Base-by-base conservation (phyloP, 2,113 vertebrate species). In the Ammodytes marinus region DNA sequence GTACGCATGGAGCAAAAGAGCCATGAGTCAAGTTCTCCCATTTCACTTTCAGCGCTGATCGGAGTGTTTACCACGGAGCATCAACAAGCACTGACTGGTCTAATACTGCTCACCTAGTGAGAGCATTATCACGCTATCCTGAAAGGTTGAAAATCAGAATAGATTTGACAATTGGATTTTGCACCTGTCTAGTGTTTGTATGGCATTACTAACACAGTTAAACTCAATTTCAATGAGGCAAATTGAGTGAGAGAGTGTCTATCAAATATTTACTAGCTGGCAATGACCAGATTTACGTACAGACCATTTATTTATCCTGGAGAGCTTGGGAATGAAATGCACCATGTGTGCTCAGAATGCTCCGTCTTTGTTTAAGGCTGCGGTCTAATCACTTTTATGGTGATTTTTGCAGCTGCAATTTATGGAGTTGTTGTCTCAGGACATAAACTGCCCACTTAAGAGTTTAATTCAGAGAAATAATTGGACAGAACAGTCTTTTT, bases 11-110 rank as follows among this genome's bases (percentile, higher is more conserved):
- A 46, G 86, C 27, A 60, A 60, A 74, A 69, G 66, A 43, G 74
- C 39, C 45, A 42, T 68, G 57, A 82, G 84, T 60, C 64, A 82
- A 75, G 17, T 10, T 58, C 75, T 87, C 63, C 1, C 1, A 90
- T 87, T 86, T 79, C 79, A 69, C 82, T 83, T 84, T 74, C 57
- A 59, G 65, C 6, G 55, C 65, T 47, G 3, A 81, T 83, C 42
- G 50, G 70, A 63, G 55, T 74, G 10, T 45, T 72, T 10, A 57
- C 52, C 74, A 70, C 65, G 7, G 14, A 64, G 6, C 27, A 47
- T 8, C 6, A 3, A 83, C 84, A 89, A 66, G 89, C 49, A 83
- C 39, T 0, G 54, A 78, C 84, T 39, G 40, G 84, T 82, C 73
- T 49, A 1, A 27, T 0, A 53, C 43, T 55, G 50, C 77, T 59